Evolutionary conservation across 2,797 vertebrate species (phyloP).

Genomic region (Gadopsis bispinosus): DNA sequence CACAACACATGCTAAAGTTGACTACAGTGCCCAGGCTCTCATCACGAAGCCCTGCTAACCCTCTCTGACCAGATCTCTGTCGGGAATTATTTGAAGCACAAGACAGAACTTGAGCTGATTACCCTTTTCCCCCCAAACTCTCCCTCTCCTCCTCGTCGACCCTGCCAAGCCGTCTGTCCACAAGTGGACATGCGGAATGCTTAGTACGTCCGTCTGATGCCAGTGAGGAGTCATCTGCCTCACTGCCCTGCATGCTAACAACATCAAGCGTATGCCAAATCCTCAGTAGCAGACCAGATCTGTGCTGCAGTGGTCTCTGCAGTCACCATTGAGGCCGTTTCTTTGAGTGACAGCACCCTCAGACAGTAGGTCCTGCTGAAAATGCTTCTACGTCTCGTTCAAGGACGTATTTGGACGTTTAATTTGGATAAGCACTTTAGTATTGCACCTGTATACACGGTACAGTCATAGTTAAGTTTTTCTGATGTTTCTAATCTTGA

Average conservation of each 20-base stretch:
- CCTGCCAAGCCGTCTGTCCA: not conserved
- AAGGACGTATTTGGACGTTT: too few species aligned
- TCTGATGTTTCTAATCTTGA: too few species aligned
- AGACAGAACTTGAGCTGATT: not conserved
- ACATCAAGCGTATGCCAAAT: not conserved
- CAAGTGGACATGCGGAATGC: not conserved
- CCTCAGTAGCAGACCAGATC: not conserved
- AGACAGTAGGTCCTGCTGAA: too few species aligned
- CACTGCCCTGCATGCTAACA: constrained; percentile 21
- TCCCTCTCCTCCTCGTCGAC: not conserved
- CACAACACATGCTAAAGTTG: not conserved
- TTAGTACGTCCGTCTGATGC: not conserved
- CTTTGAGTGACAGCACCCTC: too few species aligned
- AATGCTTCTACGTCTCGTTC: too few species aligned
- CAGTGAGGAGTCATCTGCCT: constrained; percentile 4
- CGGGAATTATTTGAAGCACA: not conserved
- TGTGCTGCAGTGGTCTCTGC: not conserved
- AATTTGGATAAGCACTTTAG: too few species aligned
- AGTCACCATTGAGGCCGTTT: not conserved
- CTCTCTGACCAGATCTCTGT: not conserved
- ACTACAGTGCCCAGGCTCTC: not conserved
- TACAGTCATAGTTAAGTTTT: too few species aligned
- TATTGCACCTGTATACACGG: too few species aligned
- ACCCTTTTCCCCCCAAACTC: not conserved
- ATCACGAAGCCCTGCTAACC: not conserved